Conservation (phyloP, 2,797 vertebrate species). For the Falco cherrug region DNA sequence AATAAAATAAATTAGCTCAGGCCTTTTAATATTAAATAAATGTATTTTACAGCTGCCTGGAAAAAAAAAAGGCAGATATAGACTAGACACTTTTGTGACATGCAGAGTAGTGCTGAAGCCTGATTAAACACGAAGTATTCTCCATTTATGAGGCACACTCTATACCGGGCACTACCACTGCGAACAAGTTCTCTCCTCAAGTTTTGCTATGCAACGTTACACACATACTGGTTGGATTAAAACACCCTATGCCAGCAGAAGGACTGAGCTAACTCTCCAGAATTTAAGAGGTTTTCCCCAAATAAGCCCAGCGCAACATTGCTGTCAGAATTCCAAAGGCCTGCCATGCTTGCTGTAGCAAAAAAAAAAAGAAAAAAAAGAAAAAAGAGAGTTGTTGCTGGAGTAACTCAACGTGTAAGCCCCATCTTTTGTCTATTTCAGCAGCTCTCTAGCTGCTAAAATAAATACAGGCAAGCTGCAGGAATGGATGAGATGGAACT, state of each 20-base stretch:
- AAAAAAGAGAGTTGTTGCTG: not conserved
- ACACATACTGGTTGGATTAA: not conserved
- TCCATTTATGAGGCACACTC: not conserved
- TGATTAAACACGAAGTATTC: not conserved
- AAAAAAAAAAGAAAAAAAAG: no score
- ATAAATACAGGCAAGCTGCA: not conserved
- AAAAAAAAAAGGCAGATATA: not conserved
- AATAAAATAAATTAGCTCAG: conserved; percentile 58
- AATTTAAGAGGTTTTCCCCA: not conserved
- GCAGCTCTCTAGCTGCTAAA: not conserved
- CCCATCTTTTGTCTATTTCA: not conserved
- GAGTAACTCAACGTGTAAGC: not conserved
- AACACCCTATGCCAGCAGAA: not conserved
- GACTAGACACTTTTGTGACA: conserved; percentile 42
- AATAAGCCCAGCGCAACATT: not conserved
- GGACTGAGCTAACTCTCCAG: not conserved
- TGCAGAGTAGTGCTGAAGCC: not conserved
- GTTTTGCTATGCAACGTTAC: not conserved
- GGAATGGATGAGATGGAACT: not conserved
- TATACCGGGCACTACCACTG: not conserved
- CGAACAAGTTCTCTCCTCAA: not conserved
- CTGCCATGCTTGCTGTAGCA: not conserved
- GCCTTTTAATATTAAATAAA: conserved; percentile 63
- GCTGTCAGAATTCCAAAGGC: not conserved
- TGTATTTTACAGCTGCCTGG: conserved; percentile 65